Evolutionary conservation across 2,888 invertebrate species (phyloP), one percentile per base, ranked within the genome.

Genomic region (Ceriagrion tenellum): DNA sequence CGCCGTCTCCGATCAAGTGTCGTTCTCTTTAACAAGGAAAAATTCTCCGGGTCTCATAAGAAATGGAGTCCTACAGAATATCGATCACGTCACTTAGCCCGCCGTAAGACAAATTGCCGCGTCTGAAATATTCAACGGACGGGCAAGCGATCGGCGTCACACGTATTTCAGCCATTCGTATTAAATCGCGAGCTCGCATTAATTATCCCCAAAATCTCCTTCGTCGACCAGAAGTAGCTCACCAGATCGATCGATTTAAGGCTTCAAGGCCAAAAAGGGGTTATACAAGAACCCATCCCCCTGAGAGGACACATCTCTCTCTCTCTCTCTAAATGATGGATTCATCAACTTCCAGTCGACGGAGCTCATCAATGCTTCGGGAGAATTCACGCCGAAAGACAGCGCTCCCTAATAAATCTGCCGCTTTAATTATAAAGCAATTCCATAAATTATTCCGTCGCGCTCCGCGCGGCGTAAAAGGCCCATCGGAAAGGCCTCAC

Each of bases 371-470:
- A 47, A 89, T 89, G 63, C 91, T 26, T 26, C 16, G 18, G 59
- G 81, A 81, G 81, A 81, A 35, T 91, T 91, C 63, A 40, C 63
- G 59, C 91, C 93, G 69, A 93, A 93, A 93, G 93, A 93, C 93
- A 47, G 26, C 47, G 93, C 93, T 69, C 69, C 30, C 81, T 69
- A 93, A 93, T 93, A 93, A 93, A 93, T 93, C 93, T n/a, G 13
- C 93, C 93, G 26, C 93, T 69, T 93, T 93, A 93, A 93, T 93
- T 93, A 93, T 93, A 74, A 40, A 93, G 93, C 47, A 93, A 93
- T 93, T 69, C 93, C 69, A 93, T 93, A 93, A 93, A 93, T 93
- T 69, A 93, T 93, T 93, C 93, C 93, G 47, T 55, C 26, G 74
- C 93, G 69, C n/a, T 69, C 81, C 81, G n/a, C 81, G 30, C 81